Evolutionary conservation across 37 sponge, comb jelly and placozoan genomes (phyloP), one percentile per base, ranked within the genome.

Genomic region (Axinella damicornis): DNA sequence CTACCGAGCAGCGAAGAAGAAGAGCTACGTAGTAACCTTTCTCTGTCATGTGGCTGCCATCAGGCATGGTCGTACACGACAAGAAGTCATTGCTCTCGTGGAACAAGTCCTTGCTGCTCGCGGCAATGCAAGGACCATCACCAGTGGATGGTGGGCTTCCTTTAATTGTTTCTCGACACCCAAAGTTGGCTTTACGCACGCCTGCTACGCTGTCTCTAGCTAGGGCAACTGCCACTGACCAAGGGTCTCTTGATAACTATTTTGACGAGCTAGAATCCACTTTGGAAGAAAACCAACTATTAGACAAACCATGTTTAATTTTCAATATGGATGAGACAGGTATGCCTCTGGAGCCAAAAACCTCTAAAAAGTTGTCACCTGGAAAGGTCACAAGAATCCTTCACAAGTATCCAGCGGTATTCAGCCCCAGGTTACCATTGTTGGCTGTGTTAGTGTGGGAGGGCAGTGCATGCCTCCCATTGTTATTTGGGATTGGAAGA

Each of bases 381-480:
- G 41, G n/a, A 80, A 38, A 73, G 58, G 69, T 19, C 69, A 80
- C 20, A 80, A 80, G 53, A 62, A 80, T 16, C 57, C 70, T 5
- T 73, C 58, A 13, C 57, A 55, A 31, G 70, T 34, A 4, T 73
- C 74, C 6, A 73, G 56, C 46, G 77, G 85, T 24, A 24, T 38
- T 37, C 76, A 77, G 25, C 1, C 34, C 0, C 86, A 85, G 32
- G 65, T 85, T 13, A 85, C 78, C 6, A 70, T 85, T 15, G 58
- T 85, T 11, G 86, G 58, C 17, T 85, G 78, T 77, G 71, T 74
- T 4, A 77, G 61, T 85, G 78, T 78, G 0, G 76, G 76, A 38
- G 86, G 86, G 2, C 71, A 76, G 17, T 46, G 33, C 17, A 32
- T 85, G 40, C 86, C 86, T 30, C 86, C 86, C 17, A 69, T 85